Evolutionary conservation across 2,888 invertebrate genomes (phyloP).

Genomic region (Scaptomyza caliginosa): DNA sequence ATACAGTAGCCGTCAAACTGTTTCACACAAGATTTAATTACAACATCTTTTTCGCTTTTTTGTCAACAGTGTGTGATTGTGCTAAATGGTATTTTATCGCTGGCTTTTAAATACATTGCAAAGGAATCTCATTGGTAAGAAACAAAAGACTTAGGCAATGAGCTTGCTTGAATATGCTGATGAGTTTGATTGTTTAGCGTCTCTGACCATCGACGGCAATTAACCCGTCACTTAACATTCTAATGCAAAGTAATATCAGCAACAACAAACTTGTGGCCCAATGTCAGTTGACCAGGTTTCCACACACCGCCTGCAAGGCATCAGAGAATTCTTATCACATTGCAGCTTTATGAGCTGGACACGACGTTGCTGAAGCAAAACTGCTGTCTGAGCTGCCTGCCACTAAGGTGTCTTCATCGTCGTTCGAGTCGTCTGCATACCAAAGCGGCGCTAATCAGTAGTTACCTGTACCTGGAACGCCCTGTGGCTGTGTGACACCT

Average conservation of each 20-base stretch:
- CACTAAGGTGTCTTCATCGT: slow-evolving; percentile 17
- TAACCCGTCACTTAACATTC: slow-evolving; percentile 76
- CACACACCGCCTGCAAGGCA: background rate
- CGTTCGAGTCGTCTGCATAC: slow-evolving; percentile 25
- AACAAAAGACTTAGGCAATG: slow-evolving; percentile 62
- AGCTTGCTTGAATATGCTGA: slow-evolving; percentile 43
- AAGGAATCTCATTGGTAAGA: slow-evolving; percentile 10
- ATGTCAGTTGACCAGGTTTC: slow-evolving; percentile 13
- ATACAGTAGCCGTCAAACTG: background rate
- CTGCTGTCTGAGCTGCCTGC: slow-evolving; percentile 25
- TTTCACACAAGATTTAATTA: background rate
- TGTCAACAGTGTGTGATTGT: slow-evolving; percentile 12
- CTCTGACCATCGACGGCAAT: slow-evolving; percentile 48
- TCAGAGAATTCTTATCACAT: slow-evolving; percentile 33
- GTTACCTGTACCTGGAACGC: slow-evolving; percentile 19
- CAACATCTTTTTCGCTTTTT: background rate
- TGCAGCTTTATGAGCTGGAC: slow-evolving; percentile 14
- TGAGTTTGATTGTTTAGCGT: background rate
- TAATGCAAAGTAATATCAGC: slow-evolving; percentile 43
- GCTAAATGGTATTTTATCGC: slow-evolving; percentile 13
- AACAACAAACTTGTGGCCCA: slow-evolving; percentile 3
- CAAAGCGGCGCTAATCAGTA: slow-evolving; percentile 63
- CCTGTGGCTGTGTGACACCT: slow-evolving; percentile 54
- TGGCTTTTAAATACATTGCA: slow-evolving; percentile 4
- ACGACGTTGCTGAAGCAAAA: slow-evolving; percentile 6